phyloP scores from a whole-genome alignment of 2,113 vertebrate genomes.

The Platichthys stellatus region DNA sequence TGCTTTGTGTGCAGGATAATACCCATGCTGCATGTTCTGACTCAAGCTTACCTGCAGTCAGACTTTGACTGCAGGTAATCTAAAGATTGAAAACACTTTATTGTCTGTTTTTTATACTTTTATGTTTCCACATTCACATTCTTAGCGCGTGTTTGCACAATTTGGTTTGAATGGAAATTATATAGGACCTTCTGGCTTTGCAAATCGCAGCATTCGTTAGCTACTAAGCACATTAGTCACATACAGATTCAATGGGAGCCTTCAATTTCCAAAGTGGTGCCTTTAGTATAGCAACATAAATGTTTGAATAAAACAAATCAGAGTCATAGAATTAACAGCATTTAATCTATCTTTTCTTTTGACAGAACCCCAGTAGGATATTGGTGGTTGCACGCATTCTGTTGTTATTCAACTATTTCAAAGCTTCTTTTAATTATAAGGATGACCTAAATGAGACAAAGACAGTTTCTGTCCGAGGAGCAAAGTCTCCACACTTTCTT shows the following conservation, averaged over 20 bases:
- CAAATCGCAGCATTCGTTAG: not conserved
- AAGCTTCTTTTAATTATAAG: constrained; percentile 31
- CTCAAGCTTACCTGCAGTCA: not conserved
- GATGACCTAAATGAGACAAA: constrained; percentile 1
- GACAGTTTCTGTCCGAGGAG: not conserved
- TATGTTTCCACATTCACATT: not conserved
- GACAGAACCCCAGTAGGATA: constrained; percentile 23
- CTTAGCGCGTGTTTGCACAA: not conserved
- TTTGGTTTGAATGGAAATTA: not conserved
- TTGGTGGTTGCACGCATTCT: constrained; percentile 12
- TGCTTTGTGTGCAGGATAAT: no score
- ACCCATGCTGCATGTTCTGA: no score
- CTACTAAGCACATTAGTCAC: constrained; percentile 7
- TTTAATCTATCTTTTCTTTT: constrained; percentile 13
- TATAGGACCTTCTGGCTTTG: not conserved
- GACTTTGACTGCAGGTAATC: not conserved
- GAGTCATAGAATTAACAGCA: constrained; percentile 10
- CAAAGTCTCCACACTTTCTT: not conserved
- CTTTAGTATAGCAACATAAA: constrained; percentile 18
- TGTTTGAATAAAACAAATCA: constrained; percentile 14
- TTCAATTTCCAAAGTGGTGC: constrained; percentile 23
- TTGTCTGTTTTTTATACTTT: not conserved
- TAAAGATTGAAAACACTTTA: not conserved
- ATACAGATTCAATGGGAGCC: not conserved
- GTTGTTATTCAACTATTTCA: not conserved